Percentiles rank a stretch among this genome's conserved stretches.
Evolutionary conservation across 2,888 invertebrate species (phyloP).

Genomic region (Azorinus chamasolen): DNA sequence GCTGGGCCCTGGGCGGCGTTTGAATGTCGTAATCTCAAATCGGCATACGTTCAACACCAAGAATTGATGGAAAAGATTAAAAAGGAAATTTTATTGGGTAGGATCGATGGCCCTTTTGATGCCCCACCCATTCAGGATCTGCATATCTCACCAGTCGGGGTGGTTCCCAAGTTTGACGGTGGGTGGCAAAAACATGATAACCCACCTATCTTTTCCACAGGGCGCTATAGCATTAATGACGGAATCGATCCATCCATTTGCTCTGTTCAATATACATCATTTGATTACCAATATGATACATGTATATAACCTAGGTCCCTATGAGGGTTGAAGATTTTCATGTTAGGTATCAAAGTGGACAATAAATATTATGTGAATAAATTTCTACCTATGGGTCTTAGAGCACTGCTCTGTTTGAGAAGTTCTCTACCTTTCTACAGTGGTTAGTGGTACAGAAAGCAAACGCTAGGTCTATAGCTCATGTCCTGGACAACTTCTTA

Average conservation of each 20-base stretch:
- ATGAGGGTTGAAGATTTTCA: constrained; percentile 22
- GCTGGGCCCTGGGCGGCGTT: neutral
- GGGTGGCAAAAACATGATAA: constrained; percentile 41
- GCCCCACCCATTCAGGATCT: constrained; percentile 21
- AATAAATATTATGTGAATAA: constrained; percentile 23
- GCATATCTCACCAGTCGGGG: constrained; percentile 32
- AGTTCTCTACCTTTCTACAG: constrained; percentile 16
- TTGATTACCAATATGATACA: constrained; percentile 34
- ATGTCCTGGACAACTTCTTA: constrained; percentile 34
- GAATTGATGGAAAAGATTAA: constrained; percentile 14
- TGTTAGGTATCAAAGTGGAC: constrained; percentile 19
- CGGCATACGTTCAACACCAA: constrained; percentile 16
- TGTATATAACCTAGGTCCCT: constrained; percentile 30
- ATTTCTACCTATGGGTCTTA: constrained; percentile 26
- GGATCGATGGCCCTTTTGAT: constrained; percentile 36
- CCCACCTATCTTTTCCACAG: constrained; percentile 33
- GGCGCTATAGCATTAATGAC: constrained; percentile 32
- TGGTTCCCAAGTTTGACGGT: constrained; percentile 31
- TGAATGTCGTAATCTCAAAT: constrained; percentile 13
- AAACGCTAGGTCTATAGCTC: constrained; percentile 10
- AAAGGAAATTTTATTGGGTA: constrained; percentile 13
- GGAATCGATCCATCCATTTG: constrained; percentile 15
- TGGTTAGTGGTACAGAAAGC: constrained; percentile 5
- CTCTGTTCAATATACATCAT: constrained; percentile 18
- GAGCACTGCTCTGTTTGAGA: constrained; percentile 27